Conservation (phyloP, 1,140 invertebrate species). For the Drosophila kohkoa region DNA sequence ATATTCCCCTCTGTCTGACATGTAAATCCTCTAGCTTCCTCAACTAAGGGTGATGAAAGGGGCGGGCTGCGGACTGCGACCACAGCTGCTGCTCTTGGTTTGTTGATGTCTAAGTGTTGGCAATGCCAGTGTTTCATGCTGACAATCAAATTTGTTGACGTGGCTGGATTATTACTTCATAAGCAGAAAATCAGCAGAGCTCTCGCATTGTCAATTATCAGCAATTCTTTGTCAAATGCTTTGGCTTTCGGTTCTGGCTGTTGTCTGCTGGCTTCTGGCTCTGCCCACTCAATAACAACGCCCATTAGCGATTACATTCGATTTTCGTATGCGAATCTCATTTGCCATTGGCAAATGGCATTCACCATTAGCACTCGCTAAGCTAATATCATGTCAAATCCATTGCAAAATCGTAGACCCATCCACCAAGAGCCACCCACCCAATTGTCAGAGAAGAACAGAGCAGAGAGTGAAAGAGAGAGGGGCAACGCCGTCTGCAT, state of each 20-base stretch:
- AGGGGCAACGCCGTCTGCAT: not conserved
- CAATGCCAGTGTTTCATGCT: constrained; percentile 58
- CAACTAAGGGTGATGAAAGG: too few relatives aligned
- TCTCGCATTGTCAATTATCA: constrained; percentile 76
- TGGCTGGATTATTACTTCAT: constrained; percentile 83
- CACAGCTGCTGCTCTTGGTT: constrained; percentile 7
- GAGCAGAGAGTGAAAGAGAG: not conserved
- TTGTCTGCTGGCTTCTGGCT: not conserved
- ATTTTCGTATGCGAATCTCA: constrained; percentile 76
- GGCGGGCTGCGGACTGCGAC: too few relatives aligned
- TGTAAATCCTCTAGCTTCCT: constrained; percentile 1
- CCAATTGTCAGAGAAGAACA: constrained; percentile 31
- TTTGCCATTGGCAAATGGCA: constrained; percentile 75
- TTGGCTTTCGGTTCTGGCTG: constrained; percentile 10
- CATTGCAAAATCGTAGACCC: constrained; percentile 56
- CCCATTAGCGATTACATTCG: constrained; percentile 76
- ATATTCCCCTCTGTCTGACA: constrained; percentile 6
- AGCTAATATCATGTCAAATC: constrained; percentile 75
- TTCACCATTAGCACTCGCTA: constrained; percentile 65
- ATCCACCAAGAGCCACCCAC: constrained; percentile 11
- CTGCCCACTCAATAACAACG: constrained; percentile 58
- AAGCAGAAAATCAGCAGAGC: constrained; percentile 72
- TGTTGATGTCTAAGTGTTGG: constrained; percentile 44
- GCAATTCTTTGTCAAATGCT: constrained; percentile 66
- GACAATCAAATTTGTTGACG: constrained; percentile 83